Evolutionary conservation across 2,113 vertebrate genomes (phyloP), one percentile per base, ranked within the genome.

Genomic region (Phyllostomus discolor): DNA sequence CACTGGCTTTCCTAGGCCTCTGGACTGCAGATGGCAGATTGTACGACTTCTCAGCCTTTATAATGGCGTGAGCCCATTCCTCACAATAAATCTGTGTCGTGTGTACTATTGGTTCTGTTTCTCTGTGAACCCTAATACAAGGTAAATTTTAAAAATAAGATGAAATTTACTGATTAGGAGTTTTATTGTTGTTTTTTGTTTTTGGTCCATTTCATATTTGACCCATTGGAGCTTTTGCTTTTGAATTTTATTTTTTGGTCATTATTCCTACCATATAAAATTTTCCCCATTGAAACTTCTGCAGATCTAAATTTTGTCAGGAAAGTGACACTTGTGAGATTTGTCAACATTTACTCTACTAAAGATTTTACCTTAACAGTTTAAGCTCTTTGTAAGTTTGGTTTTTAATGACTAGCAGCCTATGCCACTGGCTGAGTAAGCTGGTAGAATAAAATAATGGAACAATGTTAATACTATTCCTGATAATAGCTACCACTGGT

Each of bases 61-160:
- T 59, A 81, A 91, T 43, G 78, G 10, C 0, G 4, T 28, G 10
- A 59, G 38, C 41, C 38, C 59, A 59, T 62, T 83, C 15, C 20
- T 90, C 64, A 59, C 24, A 83, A 46, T 59, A 91, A 82, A 59
- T 83, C 10, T 82, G 24, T 41, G 17, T 24, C 41, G 73, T 64
- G 28, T 48, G n/a, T 28, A 35, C 62, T 52, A 69, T 20, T 62
- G 66, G 41, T 72, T 90, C 75, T 59, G 17, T 48, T 69, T 50
- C 64, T 88, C 41, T 80, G 17, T 88, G 73, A 87, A 93, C 5
- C 5, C 22, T 76, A 62, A 62, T 17, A 57, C 17, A 38, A 5
- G 24, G 15, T 67, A 89, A 48, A 96, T 67, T 80, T 92, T 73
- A 86, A 31, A 96, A 78, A 80, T 85, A 89, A 91, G 22, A 73